Conservation (phyloP, 2,888 invertebrate genomes). For the Tiliacea aurago region DNA sequence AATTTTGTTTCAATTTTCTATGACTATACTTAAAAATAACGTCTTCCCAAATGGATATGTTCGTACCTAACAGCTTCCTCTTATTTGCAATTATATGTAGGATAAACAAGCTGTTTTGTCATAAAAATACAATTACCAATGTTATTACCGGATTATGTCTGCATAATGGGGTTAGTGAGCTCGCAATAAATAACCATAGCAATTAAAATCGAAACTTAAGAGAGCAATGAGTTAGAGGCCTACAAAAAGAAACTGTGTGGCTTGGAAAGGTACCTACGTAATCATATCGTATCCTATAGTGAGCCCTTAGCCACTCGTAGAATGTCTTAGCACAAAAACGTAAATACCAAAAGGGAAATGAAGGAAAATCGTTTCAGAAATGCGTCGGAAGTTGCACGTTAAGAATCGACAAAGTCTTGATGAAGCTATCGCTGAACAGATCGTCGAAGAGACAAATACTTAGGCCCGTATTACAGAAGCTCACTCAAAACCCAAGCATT, state of each 20-base stretch:
- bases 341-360: background rate
- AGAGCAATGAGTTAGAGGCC: background rate
- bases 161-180: constrained; percentile 22
- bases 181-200: constrained; percentile 10
- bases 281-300: too few species aligned
- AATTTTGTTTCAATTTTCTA: constrained; percentile 6
- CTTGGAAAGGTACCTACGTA: background rate
- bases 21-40: constrained; percentile 9
- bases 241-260: background rate
- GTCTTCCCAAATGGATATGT: constrained; percentile 5
- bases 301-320: too few species aligned
- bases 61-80: constrained; percentile 8
- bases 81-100: constrained; percentile 8
- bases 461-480: too few species aligned
- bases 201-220: constrained; percentile 3
- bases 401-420: background rate
- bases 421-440: background rate
- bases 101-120: constrained; percentile 17
- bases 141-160: constrained; percentile 18
- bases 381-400: background rate
- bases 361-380: background rate
- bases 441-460: background rate
- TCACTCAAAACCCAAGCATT: too few species aligned
- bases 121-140: constrained; percentile 16
- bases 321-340: background rate